Base-by-base conservation (phyloP, 2,888 invertebrate genomes). In the Campopleginae sp. region DNA sequence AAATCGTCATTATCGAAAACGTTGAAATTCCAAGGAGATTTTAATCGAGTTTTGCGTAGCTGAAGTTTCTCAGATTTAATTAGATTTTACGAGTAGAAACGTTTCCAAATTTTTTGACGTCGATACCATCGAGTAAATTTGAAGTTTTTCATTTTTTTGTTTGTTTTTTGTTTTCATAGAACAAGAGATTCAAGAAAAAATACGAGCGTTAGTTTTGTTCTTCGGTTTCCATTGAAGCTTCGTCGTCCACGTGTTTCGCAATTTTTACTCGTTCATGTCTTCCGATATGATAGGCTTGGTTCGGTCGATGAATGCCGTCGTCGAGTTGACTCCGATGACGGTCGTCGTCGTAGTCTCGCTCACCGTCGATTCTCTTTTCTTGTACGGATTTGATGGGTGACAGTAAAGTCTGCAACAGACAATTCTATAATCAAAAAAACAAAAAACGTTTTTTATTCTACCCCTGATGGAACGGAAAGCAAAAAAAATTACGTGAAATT, bases 341-440 rank as follows among this genome's bases (percentile, higher is more conserved):
- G 97, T 94, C 17, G 97, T 97, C 81, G 97, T 97, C 54, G 97
- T 97, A 79, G 96, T 95, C 94, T 97, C 97, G 79, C 97, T 97
- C 19, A 96, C 96, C 86, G 96, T 96, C 5, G 97, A 97, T 94
- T 97, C 97, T 85, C 97, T 95, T 94, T 97, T 97, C 89, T 95
- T 95, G 92, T 95, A 96, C 85, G 93, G 93, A 89, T 94, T 94
- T 89, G 96, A 96, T 78, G 97, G 91, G 90, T 97, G 97, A 92
- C 96, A 96, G 95, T 96, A 96, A 92, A 96, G 95, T 94, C 96
- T 96, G 95, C 89, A 91, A 90, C 90, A 86, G 54, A 76, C 46
- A 23, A 76, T 63, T 75, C 80, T 42, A 78, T 51, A 66, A 68
- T 72, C 27, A 79, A 66, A 80, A 68, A 54, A 54, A 68, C 27